Percentiles rank a stretch among this genome's conserved stretches.
phyloP scores from a whole-genome alignment of 2,797 vertebrate species.

The Myiothlypis chrysogaster region DNA sequence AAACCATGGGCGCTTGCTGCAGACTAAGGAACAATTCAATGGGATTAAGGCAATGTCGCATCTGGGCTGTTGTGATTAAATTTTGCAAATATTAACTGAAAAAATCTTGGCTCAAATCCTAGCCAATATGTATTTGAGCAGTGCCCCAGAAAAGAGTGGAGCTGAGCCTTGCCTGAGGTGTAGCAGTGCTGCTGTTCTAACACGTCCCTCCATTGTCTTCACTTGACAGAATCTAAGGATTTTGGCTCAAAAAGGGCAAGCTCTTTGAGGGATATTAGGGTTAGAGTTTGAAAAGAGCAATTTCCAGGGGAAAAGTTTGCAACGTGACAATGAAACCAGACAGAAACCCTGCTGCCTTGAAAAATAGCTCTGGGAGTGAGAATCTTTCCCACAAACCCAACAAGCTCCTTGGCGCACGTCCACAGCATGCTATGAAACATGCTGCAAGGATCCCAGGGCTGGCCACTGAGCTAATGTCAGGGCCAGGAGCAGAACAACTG shows the following conservation, averaged over 20 bases:
- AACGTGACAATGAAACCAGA: neutral
- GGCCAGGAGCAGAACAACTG: neutral
- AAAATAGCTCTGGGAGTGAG: neutral
- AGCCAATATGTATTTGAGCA: neutral
- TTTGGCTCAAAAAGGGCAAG: neutral
- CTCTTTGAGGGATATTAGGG: neutral
- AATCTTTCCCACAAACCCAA: neutral
- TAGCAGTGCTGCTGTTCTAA: neutral
- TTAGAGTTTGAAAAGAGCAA: neutral
- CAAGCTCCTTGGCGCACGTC: neutral
- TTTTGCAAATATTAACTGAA: conserved; percentile 50
- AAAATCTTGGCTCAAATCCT: conserved; percentile 31
- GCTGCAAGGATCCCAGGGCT: neutral
- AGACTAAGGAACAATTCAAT: conserved; percentile 22
- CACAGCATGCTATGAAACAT: neutral
- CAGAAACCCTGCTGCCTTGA: neutral
- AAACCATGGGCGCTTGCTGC: neutral
- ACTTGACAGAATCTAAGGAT: neutral
- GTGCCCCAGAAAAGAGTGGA: neutral
- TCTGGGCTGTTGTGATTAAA: conserved; percentile 45
- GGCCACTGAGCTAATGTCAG: neutral
- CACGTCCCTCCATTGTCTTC: neutral
- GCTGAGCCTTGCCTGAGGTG: conserved; percentile 35
- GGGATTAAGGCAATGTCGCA: conserved; percentile 23
- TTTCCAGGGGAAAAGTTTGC: neutral